Base-by-base conservation (phyloP, 2,113 vertebrate species). In the Notarius quadriscutis region DNA sequence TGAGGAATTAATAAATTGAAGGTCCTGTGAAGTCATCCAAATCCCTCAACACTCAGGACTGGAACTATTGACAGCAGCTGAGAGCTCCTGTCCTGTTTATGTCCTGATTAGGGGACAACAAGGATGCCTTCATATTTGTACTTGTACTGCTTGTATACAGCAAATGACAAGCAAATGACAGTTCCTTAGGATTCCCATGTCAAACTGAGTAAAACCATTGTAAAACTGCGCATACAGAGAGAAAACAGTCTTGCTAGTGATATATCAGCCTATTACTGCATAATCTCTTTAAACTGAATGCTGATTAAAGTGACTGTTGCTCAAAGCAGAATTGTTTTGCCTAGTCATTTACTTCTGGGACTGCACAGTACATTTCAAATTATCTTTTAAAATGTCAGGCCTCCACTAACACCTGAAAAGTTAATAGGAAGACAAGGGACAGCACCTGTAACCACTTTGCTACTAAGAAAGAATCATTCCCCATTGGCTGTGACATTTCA, bases 401-500 rank as follows among this genome's bases (percentile, higher is more conserved):
- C 30, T 34, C 48, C 27, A 67, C 48, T 84, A 87, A 77, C 72
- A 65, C 86, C 7, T 87, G 51, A 67, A 69, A 82, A 48, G 72
- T 65, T 87, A 84, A 87, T 67, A 78, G 58, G 58, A 84, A 83
- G 57, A 77, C 79, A 84, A 69, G 14, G 51, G 50, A 63, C 0
- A 12, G 30, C 58, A 83, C 81, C 81, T 77, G 71, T 77, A 77
- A 77, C 69, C 48, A 83, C 79, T 83, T 84, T 81, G 18, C 18
- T 1, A 50, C 51, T 34, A 48, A 71, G 82, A 84, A 72, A 71
- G 85, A 50, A 72, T 72, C 20, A 71, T 86, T 81, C 51, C 77
- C 75, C 69, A 27, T 72, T 85, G 79, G 53, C 53, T 81, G 85
- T 80, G 85, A 81, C 85, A 81, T 87, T 71, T 81, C 78, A 81